phyloP scores from a whole-genome alignment of 2,113 vertebrate species.

The Alethe castanea region DNA sequence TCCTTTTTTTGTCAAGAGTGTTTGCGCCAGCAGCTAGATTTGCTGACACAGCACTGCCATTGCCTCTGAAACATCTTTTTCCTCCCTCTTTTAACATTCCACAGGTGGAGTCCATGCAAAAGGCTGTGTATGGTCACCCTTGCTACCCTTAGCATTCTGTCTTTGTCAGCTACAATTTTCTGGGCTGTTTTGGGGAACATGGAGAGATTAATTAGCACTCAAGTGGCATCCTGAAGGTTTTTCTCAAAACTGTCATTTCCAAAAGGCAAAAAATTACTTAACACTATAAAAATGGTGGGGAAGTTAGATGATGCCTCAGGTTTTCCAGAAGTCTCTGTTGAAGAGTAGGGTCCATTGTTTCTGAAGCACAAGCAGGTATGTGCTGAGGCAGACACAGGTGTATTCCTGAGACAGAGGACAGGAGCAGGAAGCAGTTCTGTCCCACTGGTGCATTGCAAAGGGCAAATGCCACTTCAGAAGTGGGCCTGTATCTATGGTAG shows the following conservation, averaged over 20 bases:
- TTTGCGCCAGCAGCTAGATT: background rate
- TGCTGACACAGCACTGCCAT: background rate
- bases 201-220: background rate
- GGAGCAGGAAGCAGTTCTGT: background rate
- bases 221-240: background rate
- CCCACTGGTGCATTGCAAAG: background rate
- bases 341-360: background rate
- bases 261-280: background rate
- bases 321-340: background rate
- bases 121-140: background rate
- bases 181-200: background rate
- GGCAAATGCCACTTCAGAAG: background rate
- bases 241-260: background rate
- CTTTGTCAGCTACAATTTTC: background rate
- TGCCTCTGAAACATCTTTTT: background rate
- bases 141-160: background rate
- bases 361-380: background rate
- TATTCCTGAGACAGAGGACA: background rate
- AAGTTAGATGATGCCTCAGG: background rate
- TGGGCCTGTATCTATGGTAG: background rate
- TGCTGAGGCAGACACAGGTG: background rate
- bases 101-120: accelerated
- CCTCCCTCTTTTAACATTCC: background rate
- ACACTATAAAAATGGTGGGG: background rate
- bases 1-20: background rate